Conservation (phyloP, 2,888 invertebrate genomes). For the Patella ulyssiponensis region DNA sequence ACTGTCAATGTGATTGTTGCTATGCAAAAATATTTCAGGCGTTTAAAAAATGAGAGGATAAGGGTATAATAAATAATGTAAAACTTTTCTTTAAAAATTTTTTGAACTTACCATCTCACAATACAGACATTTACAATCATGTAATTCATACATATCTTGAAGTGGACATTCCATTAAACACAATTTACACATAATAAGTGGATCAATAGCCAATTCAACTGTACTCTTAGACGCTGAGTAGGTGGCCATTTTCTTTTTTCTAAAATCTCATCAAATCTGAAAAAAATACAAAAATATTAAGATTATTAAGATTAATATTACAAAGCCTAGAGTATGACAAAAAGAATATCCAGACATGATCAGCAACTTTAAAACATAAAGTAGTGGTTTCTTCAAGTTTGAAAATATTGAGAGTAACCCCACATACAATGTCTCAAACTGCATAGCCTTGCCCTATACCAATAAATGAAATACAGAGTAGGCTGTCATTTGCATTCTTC, state of each 20-base stretch:
- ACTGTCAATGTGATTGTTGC: too few relatives aligned
- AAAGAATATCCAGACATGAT: neutral
- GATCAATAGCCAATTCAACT: conserved; percentile 65
- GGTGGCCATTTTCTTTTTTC: conserved; percentile 52
- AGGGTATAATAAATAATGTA: too few relatives aligned
- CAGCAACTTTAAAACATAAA: too few relatives aligned
- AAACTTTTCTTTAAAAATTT: too few relatives aligned
- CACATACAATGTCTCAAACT: too few relatives aligned
- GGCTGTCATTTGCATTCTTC: too few relatives aligned
- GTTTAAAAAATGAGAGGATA: too few relatives aligned
- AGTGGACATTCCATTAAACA: conserved; percentile 62
- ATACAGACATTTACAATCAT: conserved; percentile 66
- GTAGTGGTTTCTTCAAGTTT: too few relatives aligned
- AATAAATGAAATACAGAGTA: too few relatives aligned
- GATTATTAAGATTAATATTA: neutral
- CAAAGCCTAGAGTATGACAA: neutral
- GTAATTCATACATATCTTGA: conserved; percentile 62
- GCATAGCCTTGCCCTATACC: too few relatives aligned
- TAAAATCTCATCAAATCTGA: neutral
- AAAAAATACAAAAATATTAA: neutral
- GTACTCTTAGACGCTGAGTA: conserved; percentile 57
- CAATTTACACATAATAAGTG: conserved; percentile 64
- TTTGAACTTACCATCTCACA: conserved; percentile 59
- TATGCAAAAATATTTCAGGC: too few relatives aligned
- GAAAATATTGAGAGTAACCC: too few relatives aligned